Evolutionary conservation across 2,888 invertebrate species (phyloP).

Genomic region (Spatulosminthurus flaviceps): DNA sequence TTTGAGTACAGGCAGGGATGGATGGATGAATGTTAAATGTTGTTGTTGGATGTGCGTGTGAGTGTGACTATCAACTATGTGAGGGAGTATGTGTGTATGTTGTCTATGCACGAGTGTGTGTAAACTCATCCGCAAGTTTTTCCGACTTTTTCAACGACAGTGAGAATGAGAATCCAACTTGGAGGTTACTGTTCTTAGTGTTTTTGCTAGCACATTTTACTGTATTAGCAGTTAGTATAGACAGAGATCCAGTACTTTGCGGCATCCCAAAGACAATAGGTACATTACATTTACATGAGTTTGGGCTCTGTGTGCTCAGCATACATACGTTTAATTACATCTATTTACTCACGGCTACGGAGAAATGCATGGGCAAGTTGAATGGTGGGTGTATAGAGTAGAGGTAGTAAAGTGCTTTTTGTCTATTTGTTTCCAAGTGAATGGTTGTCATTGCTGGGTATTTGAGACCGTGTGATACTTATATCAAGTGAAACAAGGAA

Average conservation of each 20-base stretch:
- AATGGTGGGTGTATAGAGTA: slow-evolving; percentile 33
- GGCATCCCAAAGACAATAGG: slow-evolving; percentile 45
- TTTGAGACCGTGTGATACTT: neutral
- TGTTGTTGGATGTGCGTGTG: neutral
- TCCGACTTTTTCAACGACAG: no score
- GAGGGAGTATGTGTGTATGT: no score
- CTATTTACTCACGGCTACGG: neutral
- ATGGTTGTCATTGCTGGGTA: neutral
- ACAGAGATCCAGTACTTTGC: slow-evolving; percentile 43
- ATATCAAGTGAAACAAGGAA: neutral
- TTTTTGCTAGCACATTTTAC: slow-evolving; percentile 28
- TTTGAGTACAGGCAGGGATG: neutral
- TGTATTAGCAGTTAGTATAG: slow-evolving; percentile 26
- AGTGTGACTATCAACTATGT: no score
- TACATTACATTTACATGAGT: slow-evolving; percentile 49
- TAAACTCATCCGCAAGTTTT: no score
- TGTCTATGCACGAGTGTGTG: no score
- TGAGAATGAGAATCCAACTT: no score
- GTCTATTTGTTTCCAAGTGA: slow-evolving; percentile 23
- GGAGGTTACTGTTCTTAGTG: no score
- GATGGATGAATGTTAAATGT: neutral
- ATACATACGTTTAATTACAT: slow-evolving; percentile 16
- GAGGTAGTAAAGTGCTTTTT: slow-evolving; percentile 19
- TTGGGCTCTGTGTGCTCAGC: slow-evolving; percentile 44
- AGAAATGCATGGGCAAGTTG: slow-evolving; percentile 11